Evolutionary conservation across 2,888 invertebrate species (phyloP), one percentile per base, ranked within the genome.

Genomic region (Gryllus longicercus): DNA sequence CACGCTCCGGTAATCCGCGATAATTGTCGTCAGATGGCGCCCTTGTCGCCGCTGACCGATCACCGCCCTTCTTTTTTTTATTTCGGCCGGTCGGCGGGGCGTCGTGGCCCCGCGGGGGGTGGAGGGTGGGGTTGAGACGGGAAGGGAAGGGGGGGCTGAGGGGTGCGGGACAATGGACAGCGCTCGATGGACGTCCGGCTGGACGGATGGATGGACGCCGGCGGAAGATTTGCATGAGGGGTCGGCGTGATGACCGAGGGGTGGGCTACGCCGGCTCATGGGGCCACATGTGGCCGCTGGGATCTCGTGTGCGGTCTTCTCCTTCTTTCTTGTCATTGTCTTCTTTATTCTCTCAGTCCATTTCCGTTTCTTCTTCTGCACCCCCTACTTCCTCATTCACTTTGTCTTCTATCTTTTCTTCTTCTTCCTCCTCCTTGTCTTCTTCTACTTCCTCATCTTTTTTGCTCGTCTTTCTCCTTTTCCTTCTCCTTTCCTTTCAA

Each of bases 11-110:
- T 63, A 63, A 63, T 63, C 63, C n/a, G 16, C 16, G 63, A 63
- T 63, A 63, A 63, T 63, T 63, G 63, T n/a, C 63, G n/a, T 63
- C 63, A 63, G 63, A 63, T 63, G 63, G 63, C 63, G 14, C 63
- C n/a, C 16, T n/a, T 63, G 63, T 63, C 63, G 63, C 63, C 16
- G n/a, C 63, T 63, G 63, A 63, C 63, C 63, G 63, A 63, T 63
- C 16, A 14, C 63, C 16, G 14, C n/a, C 63, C 63, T 63, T 14
- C 10, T 63, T 18, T 51, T 51, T 63, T 63, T 63, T 63, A 11
- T 63, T n/a, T 12, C 14, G 16, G 14, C n/a, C 63, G 14, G 16
- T 8, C n/a, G 11, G 16, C 5, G 14, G 14, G 16, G 14, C 63
- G 16, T 63, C 63, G 63, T 4, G 14, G 63, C 63, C 12, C 63